phyloP scores from a whole-genome alignment of 2,113 vertebrate species.

The Diadophis punctatus region DNA sequence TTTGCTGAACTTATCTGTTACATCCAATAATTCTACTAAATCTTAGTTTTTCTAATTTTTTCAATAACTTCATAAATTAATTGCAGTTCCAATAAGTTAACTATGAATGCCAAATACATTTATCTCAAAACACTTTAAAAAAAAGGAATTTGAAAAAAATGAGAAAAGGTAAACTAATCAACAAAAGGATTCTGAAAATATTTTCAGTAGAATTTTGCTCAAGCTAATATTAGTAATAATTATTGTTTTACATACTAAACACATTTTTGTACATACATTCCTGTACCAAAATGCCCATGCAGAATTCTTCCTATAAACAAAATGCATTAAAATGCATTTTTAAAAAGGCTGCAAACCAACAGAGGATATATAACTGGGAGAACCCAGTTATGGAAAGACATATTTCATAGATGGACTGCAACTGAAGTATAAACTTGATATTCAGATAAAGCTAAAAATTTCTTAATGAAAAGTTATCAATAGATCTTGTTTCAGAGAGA shows the following conservation, averaged over 20 bases:
- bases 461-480: neutral
- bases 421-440: neutral
- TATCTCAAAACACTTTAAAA: constrained; percentile 19
- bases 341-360: neutral
- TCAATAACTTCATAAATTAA: constrained; percentile 46
- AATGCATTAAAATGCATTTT: neutral
- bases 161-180: neutral
- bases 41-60: constrained; percentile 46
- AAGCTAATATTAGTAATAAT: neutral
- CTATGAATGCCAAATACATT: constrained; percentile 52
- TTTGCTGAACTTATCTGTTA: constrained; percentile 42
- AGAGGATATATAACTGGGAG: neutral
- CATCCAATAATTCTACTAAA: constrained; percentile 38
- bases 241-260: constrained; percentile 7
- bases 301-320: neutral
- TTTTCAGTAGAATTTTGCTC: constrained; percentile 16
- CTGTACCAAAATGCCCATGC: neutral
- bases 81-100: constrained; percentile 46
- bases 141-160: neutral
- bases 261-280: constrained; percentile 19
- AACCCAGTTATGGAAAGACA: neutral
- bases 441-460: neutral
- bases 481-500: neutral
- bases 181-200: constrained; percentile 26
- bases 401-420: neutral